Evolutionary conservation across 1,140 invertebrate species (phyloP).

Genomic region (Ceratina japonica): DNA sequence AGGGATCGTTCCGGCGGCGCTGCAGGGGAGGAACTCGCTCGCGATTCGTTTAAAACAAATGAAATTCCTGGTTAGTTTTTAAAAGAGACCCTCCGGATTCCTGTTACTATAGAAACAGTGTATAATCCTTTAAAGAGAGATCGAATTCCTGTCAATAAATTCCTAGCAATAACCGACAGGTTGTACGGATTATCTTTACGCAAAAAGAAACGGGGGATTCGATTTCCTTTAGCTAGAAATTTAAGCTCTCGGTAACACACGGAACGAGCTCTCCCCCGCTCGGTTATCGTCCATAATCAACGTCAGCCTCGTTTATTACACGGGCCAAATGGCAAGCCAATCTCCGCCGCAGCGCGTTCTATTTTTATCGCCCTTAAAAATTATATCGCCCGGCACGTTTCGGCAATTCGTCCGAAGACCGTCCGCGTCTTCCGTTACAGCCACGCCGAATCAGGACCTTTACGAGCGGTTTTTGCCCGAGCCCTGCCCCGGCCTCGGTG

Average conservation of each 20-base stretch:
- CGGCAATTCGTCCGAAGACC: conserved; percentile 3
- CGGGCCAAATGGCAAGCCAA: background rate
- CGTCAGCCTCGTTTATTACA: conserved; percentile 4
- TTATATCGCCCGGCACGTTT: conserved; percentile 5
- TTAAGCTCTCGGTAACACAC: background rate
- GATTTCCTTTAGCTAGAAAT: background rate
- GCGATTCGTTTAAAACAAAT: background rate
- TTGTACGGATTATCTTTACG: too few relatives aligned
- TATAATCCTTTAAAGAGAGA: background rate
- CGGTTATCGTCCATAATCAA: background rate
- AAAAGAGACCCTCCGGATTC: background rate
- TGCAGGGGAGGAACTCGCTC: background rate
- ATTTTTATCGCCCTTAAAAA: background rate
- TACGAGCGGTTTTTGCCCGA: conserved; percentile 4
- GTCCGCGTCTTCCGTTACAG: conserved; percentile 1
- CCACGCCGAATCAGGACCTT: background rate
- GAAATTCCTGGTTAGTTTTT: background rate
- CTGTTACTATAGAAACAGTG: background rate
- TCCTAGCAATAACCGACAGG: too few relatives aligned
- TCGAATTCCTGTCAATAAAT: too few relatives aligned
- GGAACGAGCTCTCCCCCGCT: background rate
- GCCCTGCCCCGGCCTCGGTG: background rate
- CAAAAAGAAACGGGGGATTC: background rate
- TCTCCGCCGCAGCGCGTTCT: background rate
- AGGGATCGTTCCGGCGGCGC: background rate